phyloP scores from a whole-genome alignment of 2,113 vertebrate genomes.

The Megaleporinus macrocephalus region DNA sequence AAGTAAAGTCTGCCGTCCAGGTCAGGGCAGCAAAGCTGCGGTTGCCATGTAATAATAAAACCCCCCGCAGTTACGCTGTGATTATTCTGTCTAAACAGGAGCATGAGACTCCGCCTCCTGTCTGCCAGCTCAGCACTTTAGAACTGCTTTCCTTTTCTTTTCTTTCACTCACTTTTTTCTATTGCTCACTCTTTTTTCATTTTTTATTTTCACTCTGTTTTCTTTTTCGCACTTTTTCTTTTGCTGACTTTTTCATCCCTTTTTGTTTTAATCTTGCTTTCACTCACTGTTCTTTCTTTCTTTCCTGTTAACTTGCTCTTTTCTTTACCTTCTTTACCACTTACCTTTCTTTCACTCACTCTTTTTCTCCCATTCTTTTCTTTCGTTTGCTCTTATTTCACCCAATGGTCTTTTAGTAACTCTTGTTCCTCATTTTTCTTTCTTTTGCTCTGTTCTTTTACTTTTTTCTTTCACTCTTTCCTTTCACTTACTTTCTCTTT shows the following conservation, averaged over 20 bases:
- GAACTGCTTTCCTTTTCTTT: conserved; percentile 14
- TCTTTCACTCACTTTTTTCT: background rate
- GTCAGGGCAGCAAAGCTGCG: conserved; percentile 4
- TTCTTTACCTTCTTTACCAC: conserved; percentile 26
- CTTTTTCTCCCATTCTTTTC: too few species aligned
- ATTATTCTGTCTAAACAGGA: conserved; percentile 10
- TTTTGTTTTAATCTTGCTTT: too few species aligned
- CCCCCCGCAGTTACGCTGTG: conserved; percentile 36
- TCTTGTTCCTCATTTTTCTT: too few species aligned
- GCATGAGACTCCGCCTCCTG: conserved; percentile 15
- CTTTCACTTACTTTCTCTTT: too few species aligned
- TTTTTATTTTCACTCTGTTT: conserved; percentile 13
- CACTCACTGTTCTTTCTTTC: too few species aligned
- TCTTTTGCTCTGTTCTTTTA: too few species aligned
- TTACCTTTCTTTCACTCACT: conserved; percentile 19
- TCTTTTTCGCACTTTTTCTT: background rate
- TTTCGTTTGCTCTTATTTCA: too few species aligned
- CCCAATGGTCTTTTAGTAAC: too few species aligned
- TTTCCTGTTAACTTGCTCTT: too few species aligned
- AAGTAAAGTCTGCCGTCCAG: conserved; percentile 20
- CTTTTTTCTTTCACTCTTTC: too few species aligned
- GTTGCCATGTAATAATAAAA: conserved; percentile 27
- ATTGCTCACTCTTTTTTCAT: background rate
- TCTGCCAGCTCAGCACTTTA: conserved; percentile 34
- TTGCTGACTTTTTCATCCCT: background rate